These are phyloP conservation scores for Drosophila kurseongensis DNA, from an alignment of 1,140 invertebrate genomes.

Conservation along the genomic window DNA sequence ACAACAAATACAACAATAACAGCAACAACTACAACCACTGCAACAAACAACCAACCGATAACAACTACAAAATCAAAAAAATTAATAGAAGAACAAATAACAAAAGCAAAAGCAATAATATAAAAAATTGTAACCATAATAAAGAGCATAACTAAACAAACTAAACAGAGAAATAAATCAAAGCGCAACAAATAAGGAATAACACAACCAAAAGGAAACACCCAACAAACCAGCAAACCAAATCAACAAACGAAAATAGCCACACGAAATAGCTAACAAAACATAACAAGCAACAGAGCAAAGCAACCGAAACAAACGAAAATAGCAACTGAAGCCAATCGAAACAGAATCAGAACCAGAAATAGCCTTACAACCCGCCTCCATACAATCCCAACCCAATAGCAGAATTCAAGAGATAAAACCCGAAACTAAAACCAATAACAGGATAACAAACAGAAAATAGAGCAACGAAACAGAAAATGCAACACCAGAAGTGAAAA, in stretches of 20 bases:
- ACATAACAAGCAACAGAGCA: constrained; percentile 21
- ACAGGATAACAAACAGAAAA: constrained; percentile 51
- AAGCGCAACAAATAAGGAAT: constrained; percentile 46
- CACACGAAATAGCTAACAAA: constrained; percentile 39
- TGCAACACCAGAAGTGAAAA: constrained; percentile 58
- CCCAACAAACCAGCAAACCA: constrained; percentile 57
- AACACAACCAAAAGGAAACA: constrained; percentile 60
- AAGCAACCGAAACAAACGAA: constrained; percentile 31
- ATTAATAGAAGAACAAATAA: constrained; percentile 47
- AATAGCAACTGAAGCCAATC: constrained; percentile 31
- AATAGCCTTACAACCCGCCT: constrained; percentile 37
- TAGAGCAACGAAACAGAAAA: constrained; percentile 47
- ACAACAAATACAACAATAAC: constrained; percentile 57
- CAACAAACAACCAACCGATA: constrained; percentile 61
- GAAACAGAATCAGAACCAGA: constrained; percentile 40
- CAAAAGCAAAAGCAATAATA: constrained; percentile 32
- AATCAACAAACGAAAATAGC: constrained; percentile 39
- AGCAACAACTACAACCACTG: constrained; percentile 49
- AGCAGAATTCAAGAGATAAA: constrained; percentile 29
- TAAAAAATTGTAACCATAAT: constrained; percentile 53
- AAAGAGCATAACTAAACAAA: constrained; percentile 39
- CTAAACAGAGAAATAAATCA: constrained; percentile 52
- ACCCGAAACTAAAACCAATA: constrained; percentile 29
- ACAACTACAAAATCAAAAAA: constrained; percentile 57
- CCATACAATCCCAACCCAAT: constrained; percentile 10